phyloP scores from a whole-genome alignment of 2,113 vertebrate genomes.

The Barbus barbus region DNA sequence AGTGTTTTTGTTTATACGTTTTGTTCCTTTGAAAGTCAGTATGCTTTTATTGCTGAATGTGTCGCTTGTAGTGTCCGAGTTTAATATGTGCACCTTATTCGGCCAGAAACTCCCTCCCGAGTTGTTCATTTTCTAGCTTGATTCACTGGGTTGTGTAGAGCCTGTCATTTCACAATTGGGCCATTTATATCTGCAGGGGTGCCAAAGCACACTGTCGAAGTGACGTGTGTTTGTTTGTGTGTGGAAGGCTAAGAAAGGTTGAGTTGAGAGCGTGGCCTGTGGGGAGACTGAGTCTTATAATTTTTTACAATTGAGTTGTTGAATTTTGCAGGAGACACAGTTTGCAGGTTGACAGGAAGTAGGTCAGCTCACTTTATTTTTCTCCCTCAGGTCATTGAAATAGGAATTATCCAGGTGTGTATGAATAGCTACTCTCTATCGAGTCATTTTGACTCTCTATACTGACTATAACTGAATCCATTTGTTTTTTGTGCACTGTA shows the following conservation, averaged over 20 bases:
- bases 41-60: not conserved
- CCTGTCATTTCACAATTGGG: slow-evolving; percentile 19
- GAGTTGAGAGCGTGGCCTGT: not conserved
- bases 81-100: not conserved
- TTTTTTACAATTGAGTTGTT: not conserved
- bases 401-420: not conserved
- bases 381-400: not conserved
- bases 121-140: not conserved
- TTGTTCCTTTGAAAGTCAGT: no score
- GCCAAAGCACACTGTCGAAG: slow-evolving; percentile 1
- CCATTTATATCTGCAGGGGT: slow-evolving; percentile 21
- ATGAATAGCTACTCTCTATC: not conserved
- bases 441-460: not conserved
- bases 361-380: slow-evolving; percentile 1
- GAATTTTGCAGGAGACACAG: not conserved
- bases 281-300: not conserved
- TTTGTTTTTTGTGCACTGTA: not conserved
- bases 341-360: slow-evolving; percentile 20
- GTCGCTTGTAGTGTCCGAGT: no score
- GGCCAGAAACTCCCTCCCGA: not conserved
- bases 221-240: not conserved
- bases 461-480: not conserved
- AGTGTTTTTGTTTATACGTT: no score
- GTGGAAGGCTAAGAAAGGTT: not conserved
- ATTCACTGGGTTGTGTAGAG: not conserved